These are phyloP conservation scores for Pantala flavescens DNA, from an alignment of 1,140 invertebrate genomes.

Conservation along the genomic window DNA sequence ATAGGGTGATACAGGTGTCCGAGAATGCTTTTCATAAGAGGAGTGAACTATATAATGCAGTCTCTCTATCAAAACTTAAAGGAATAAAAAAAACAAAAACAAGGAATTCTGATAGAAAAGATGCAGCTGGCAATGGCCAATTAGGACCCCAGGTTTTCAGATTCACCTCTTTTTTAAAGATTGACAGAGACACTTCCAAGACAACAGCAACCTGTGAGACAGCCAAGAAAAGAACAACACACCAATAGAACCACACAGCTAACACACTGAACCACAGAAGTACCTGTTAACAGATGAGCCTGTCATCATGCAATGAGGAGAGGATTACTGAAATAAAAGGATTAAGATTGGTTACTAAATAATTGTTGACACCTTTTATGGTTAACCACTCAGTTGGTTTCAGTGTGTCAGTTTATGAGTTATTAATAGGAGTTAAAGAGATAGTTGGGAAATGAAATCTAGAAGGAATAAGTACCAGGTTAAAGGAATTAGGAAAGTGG, in stretches of 20 bases:
- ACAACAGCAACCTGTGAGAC: constrained; percentile 19
- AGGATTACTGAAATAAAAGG: constrained; percentile 31
- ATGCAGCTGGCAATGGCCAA: constrained; percentile 8
- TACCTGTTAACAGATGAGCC: constrained; percentile 30
- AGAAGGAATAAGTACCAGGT: neutral
- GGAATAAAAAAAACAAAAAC: neutral
- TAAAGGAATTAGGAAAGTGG: neutral
- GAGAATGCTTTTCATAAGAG: neutral
- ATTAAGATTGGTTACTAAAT: constrained; percentile 25
- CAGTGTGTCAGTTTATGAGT: neutral
- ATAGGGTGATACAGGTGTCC: neutral
- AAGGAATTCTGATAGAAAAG: neutral
- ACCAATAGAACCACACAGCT: constrained; percentile 21
- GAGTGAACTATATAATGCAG: neutral
- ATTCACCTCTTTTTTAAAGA: neutral
- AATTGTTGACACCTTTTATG: constrained; percentile 16
- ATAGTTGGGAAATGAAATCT: neutral
- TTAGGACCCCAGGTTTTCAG: neutral
- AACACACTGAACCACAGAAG: constrained; percentile 24
- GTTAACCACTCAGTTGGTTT: constrained; percentile 12
- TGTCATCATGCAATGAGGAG: constrained; percentile 31
- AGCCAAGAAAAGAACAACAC: constrained; percentile 18
- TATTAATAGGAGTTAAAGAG: constrained; percentile 10
- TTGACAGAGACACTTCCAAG: constrained; percentile 8
- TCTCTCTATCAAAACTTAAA: neutral